Conservation (phyloP, 1,140 invertebrate genomes). For the Polypedilum pembai region DNA sequence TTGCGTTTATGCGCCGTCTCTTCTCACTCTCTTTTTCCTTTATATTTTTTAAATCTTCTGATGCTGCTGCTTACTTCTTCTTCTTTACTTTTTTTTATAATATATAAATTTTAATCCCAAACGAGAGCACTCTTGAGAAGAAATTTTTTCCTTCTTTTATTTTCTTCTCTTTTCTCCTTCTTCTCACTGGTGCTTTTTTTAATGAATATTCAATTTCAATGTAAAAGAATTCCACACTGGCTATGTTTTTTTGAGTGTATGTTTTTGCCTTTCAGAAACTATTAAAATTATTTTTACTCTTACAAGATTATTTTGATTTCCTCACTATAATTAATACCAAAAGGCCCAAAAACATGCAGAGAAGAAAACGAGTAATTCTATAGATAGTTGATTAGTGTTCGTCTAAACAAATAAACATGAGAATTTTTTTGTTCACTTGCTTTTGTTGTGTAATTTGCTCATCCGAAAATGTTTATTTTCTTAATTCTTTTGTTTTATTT, state of each 20-base stretch:
- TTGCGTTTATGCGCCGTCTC: background rate
- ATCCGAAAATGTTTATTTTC: background rate
- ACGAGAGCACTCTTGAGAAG: background rate
- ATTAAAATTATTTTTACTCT: conserved; percentile 14
- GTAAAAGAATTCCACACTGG: background rate
- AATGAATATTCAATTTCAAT: background rate
- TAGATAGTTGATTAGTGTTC: background rate
- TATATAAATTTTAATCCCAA: background rate
- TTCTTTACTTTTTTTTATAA: too few relatives aligned
- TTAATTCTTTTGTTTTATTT: background rate
- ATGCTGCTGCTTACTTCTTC: too few relatives aligned
- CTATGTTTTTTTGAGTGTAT: background rate
- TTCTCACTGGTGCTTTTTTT: background rate
- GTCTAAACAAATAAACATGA: background rate
- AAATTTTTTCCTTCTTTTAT: background rate
- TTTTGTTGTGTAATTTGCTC: too few relatives aligned
- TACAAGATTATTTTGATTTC: background rate
- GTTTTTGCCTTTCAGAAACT: conserved; percentile 11
- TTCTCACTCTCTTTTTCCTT: background rate
- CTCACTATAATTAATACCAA: background rate
- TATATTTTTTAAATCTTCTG: background rate
- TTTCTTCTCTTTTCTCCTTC: background rate
- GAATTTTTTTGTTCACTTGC: too few relatives aligned
- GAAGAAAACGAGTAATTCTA: background rate
- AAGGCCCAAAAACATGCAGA: background rate